phyloP scores from a whole-genome alignment of 2,797 vertebrate genomes.

The Urocyon cinereoargenteus region DNA sequence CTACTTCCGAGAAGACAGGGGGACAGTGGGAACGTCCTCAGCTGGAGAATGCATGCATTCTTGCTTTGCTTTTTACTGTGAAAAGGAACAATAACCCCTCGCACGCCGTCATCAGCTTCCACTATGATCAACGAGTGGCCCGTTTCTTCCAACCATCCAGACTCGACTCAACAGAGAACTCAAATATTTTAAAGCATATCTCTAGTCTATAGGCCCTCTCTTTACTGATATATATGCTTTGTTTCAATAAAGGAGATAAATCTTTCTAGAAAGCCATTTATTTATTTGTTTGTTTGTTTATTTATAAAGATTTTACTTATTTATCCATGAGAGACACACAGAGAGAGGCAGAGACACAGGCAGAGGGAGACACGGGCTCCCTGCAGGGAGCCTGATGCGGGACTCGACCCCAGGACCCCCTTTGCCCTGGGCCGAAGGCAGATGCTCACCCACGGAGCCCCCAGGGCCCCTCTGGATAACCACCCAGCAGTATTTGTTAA shows the following conservation, averaged over 20 bases:
- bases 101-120: not conserved
- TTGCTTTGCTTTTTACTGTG: not conserved
- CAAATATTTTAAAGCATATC: not conserved
- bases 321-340: no score
- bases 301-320: no score
- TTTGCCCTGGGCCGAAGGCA: not conserved
- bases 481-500: conserved; percentile 18
- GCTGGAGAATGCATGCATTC: not conserved
- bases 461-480: not conserved
- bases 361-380: no score
- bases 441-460: no score
- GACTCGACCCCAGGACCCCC: no score
- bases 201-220: not conserved
- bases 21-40: not conserved
- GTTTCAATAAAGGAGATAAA: not conserved
- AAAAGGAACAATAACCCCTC: not conserved
- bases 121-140: not conserved
- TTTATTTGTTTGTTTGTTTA: no score
- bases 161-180: not conserved
- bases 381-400: no score
- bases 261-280: not conserved
- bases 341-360: no score
- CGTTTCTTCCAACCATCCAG: not conserved
- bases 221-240: not conserved
- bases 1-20: not conserved